These are phyloP conservation scores for Coptodon rendalli DNA, from an alignment of 2,113 vertebrate genomes.

Conservation along the genomic window DNA sequence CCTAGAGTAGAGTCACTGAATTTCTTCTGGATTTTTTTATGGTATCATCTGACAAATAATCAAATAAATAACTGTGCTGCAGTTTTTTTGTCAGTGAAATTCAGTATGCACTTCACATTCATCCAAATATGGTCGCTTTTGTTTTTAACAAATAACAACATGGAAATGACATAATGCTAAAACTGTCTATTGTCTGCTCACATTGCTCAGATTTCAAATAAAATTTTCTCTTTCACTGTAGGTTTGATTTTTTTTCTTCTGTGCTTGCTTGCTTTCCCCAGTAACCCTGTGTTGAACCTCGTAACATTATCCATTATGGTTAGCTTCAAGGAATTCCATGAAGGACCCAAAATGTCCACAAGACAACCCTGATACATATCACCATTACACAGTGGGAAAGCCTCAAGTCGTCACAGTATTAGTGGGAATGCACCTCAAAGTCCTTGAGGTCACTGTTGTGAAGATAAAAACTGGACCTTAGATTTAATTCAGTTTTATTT, in stretches of 20 bases:
- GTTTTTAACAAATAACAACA: too few species aligned
- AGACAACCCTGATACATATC: too few species aligned
- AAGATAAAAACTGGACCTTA: background rate
- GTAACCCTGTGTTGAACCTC: background rate
- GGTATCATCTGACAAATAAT: background rate
- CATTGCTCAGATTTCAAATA: background rate
- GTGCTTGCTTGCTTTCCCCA: background rate
- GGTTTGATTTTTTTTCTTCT: background rate
- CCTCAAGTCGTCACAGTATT: background rate
- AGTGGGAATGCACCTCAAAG: background rate
- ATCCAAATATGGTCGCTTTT: too few species aligned
- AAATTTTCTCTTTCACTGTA: background rate
- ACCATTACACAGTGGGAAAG: background rate
- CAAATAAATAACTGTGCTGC: background rate
- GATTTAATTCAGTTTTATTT: too few species aligned
- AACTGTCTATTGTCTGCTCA: background rate
- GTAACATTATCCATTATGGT: background rate
- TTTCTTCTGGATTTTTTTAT: background rate
- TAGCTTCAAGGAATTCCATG: background rate
- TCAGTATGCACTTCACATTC: too few species aligned
- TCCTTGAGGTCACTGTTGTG: background rate
- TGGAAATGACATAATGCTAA: background rate
- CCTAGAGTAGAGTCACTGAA: background rate
- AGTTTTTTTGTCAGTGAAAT: background rate
- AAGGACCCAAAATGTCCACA: background rate